These are phyloP conservation scores for Eilema sororculum DNA, from an alignment of 2,888 invertebrate species.

Conservation along the genomic window DNA sequence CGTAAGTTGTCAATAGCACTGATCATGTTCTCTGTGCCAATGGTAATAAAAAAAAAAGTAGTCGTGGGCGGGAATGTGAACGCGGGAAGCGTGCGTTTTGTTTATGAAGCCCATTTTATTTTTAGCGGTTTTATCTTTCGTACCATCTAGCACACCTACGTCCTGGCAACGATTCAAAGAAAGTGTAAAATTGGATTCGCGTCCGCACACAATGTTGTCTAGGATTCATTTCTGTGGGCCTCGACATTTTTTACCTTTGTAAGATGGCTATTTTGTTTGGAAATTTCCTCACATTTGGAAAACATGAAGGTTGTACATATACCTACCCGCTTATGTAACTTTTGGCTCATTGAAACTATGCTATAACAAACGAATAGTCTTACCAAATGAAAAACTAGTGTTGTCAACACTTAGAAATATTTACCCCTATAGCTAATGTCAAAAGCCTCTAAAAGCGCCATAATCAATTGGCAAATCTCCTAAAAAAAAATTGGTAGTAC, in stretches of 20 bases:
- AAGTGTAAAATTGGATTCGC: slow-evolving; percentile 81
- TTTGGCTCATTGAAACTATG: too few relatives aligned
- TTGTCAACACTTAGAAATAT: background rate
- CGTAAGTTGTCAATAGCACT: slow-evolving; percentile 37
- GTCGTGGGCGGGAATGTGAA: slow-evolving; percentile 64
- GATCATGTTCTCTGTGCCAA: slow-evolving; percentile 53
- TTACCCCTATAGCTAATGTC: background rate
- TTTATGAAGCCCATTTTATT: slow-evolving; percentile 81
- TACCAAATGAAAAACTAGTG: background rate
- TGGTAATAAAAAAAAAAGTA: slow-evolving; percentile 51
- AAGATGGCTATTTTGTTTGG: slow-evolving; percentile 19
- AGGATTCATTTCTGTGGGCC: slow-evolving; percentile 64
- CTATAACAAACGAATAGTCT: too few relatives aligned
- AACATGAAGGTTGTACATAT: background rate
- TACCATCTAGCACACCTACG: slow-evolving; percentile 81
- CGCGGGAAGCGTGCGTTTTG: slow-evolving; percentile 76
- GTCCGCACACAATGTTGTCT: slow-evolving; percentile 59
- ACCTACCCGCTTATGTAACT: too few relatives aligned
- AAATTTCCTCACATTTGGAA: slow-evolving; percentile 13
- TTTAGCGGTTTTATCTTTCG: slow-evolving; percentile 83
- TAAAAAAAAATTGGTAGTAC: too few relatives aligned
- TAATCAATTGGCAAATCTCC: background rate
- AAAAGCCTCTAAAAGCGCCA: background rate
- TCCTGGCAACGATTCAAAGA: slow-evolving; percentile 81
- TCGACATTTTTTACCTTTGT: slow-evolving; percentile 23